Evolutionary conservation across 2,888 invertebrate genomes (phyloP), one percentile per base, ranked within the genome.

Genomic region (Phragmatobia fuliginosa): DNA sequence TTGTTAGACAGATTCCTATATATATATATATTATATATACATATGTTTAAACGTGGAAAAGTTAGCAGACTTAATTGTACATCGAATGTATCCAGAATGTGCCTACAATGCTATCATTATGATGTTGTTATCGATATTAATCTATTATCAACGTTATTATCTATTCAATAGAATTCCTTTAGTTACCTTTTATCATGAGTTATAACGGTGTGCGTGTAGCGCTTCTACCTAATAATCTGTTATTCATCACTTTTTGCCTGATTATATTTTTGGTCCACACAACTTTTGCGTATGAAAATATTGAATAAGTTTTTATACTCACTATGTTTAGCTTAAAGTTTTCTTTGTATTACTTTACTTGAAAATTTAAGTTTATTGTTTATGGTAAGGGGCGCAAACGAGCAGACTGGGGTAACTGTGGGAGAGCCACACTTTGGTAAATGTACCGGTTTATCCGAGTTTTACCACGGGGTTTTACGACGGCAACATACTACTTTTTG

Each of bases 121-220:
- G 69, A 71, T 63, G 59, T 52, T 70, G 72, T 64, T 77, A 74
- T 83, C 82, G 67, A 72, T 77, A 79, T 75, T 79, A 79, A 83
- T 83, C 68, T 77, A 74, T 76, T 82, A 83, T 82, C 83, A 68
- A 56, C 64, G 56, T 73, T 75, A 74, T 83, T 81, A 83, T 81
- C 81, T 83, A 76, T 81, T 79, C 75, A 83, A 79, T 82, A 82
- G 78, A 75, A 77, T 75, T 82, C 83, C 83, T 72, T 83, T 79
- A 67, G 75, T 71, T 65, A 71, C 72, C 71, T 72, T 70, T 77
- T 79, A 74, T 83, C 82, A 75, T 77, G 68, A 77, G 68, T 76
- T 79, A 82, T 81, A 62, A 73, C 61, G 67, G 73, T 71, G 68
- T 56, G 58, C 75, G 62, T 75, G 67, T 73, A 59, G 70, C 60